phyloP scores from a whole-genome alignment of 1,140 invertebrate species.

The Acromyrmex charruanus region DNA sequence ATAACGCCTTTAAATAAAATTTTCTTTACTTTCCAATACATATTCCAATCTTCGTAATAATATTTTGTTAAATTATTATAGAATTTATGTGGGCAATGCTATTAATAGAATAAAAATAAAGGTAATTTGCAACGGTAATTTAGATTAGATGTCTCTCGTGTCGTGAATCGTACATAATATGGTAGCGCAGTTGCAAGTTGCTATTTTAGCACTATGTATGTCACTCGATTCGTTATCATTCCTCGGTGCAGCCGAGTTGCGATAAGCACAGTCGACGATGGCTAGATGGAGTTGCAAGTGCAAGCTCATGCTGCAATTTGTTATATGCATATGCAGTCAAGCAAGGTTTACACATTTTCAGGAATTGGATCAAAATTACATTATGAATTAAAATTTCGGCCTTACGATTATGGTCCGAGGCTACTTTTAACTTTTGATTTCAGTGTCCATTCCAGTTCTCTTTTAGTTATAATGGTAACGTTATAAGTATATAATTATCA shows the following conservation, averaged over 20 bases:
- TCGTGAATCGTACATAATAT: not conserved
- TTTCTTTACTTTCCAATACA: not conserved
- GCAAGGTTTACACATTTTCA: no score
- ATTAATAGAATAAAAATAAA: not conserved
- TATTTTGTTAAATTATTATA: not conserved
- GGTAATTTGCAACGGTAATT: slow-evolving; percentile 1
- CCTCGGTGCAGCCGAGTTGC: not conserved
- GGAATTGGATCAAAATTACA: no score
- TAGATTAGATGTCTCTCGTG: not conserved
- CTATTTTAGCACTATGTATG: not conserved
- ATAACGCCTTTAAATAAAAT: not conserved
- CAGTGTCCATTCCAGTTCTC: no score
- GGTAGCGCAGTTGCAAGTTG: not conserved
- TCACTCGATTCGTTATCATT: slow-evolving; percentile 32
- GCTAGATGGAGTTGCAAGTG: slow-evolving; percentile 64
- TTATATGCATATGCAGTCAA: not conserved
- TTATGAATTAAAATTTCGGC: no score
- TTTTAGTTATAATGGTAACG: no score
- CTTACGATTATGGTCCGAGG: no score
- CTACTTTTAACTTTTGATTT: no score
- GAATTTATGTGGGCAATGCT: not conserved
- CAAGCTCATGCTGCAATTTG: not conserved
- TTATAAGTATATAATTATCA: no score
- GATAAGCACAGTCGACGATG: not conserved
- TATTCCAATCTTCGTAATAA: not conserved